Evolutionary conservation across 2,797 vertebrate species (phyloP).

Genomic region (Danio jaintianensis): DNA sequence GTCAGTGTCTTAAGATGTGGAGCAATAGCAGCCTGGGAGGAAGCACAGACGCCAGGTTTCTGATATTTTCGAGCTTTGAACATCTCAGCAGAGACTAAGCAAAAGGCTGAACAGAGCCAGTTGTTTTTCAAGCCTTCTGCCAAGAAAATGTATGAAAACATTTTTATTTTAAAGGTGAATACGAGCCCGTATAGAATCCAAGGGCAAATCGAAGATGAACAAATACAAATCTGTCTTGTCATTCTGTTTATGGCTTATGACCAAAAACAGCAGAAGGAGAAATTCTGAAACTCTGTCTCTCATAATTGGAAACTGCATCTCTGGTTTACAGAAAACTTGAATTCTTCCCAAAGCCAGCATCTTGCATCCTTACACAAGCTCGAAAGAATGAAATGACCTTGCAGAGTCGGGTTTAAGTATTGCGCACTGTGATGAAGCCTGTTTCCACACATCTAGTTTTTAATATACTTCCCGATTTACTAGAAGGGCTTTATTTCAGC

Average conservation of each 20-base stretch:
- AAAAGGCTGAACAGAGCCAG: background rate
- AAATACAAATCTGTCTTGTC: background rate
- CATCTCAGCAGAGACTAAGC: slow-evolving; percentile 1
- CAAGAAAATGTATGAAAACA: background rate
- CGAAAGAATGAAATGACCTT: background rate
- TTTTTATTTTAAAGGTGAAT: background rate
- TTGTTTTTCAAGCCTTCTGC: slow-evolving; percentile 1
- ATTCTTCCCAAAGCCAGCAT: slow-evolving; percentile 14
- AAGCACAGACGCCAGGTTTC: slow-evolving; percentile 23
- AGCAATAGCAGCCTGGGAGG: slow-evolving; percentile 24
- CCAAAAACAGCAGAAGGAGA: background rate
- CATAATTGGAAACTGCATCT: slow-evolving; percentile 8
- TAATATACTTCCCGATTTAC: background rate
- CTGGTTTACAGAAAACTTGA: background rate
- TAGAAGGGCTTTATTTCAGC: slow-evolving; percentile 3
- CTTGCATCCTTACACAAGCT: slow-evolving; percentile 22
- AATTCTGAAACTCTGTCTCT: slow-evolving; percentile 14
- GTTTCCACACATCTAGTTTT: slow-evolving; percentile 22
- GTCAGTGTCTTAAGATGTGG: slow-evolving; percentile 22
- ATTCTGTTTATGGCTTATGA: background rate
- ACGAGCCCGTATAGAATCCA: slow-evolving; percentile 1
- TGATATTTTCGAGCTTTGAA: slow-evolving; percentile 29
- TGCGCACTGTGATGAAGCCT: background rate
- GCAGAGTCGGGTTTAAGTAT: background rate
- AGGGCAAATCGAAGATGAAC: slow-evolving; percentile 16